phyloP scores from a whole-genome alignment of 2,888 invertebrate genomes.

The Herminia tarsipennalis region DNA sequence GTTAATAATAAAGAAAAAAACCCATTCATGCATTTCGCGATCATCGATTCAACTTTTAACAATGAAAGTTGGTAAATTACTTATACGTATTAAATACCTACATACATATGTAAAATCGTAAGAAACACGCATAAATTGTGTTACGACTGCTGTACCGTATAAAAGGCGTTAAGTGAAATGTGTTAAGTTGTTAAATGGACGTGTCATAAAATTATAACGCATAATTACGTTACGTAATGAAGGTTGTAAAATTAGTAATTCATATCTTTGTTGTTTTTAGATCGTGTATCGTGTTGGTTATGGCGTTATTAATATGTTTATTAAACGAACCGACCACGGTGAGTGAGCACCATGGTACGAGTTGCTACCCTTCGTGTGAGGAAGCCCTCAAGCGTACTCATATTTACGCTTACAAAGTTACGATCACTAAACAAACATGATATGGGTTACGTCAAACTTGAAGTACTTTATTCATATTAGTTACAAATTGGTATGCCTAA shows the following conservation, averaged over 20 bases:
- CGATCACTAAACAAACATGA: slow-evolving; percentile 8
- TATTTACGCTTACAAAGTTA: slow-evolving; percentile 19
- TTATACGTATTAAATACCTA: slow-evolving; percentile 12
- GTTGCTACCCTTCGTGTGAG: slow-evolving; percentile 22
- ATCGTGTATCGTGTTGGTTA: slow-evolving; percentile 73
- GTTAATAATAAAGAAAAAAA: slow-evolving; percentile 14
- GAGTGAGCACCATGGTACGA: slow-evolving; percentile 51
- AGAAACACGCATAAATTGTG: slow-evolving; percentile 44
- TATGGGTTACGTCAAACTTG: no score
- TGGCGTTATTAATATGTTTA: slow-evolving; percentile 78
- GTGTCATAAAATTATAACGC: slow-evolving; percentile 72
- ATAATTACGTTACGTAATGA: slow-evolving; percentile 71
- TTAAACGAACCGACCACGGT: slow-evolving; percentile 67
- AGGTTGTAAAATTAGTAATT: slow-evolving; percentile 78
- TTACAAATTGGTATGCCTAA: no score
- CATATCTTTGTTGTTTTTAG: slow-evolving; percentile 80
- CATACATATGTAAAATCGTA: slow-evolving; percentile 27
- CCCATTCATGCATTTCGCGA: slow-evolving; percentile 8
- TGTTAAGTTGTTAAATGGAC: slow-evolving; percentile 68
- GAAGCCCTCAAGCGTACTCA: slow-evolving; percentile 22
- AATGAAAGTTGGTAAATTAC: slow-evolving; percentile 23
- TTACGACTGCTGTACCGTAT: slow-evolving; percentile 36
- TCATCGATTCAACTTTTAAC: slow-evolving; percentile 20
- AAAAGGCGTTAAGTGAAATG: slow-evolving; percentile 48
- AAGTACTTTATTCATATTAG: no score